Evolutionary conservation across 2,888 invertebrate genomes (phyloP), one percentile per base, ranked within the genome.

Genomic region (Coecobrya sp.): DNA sequence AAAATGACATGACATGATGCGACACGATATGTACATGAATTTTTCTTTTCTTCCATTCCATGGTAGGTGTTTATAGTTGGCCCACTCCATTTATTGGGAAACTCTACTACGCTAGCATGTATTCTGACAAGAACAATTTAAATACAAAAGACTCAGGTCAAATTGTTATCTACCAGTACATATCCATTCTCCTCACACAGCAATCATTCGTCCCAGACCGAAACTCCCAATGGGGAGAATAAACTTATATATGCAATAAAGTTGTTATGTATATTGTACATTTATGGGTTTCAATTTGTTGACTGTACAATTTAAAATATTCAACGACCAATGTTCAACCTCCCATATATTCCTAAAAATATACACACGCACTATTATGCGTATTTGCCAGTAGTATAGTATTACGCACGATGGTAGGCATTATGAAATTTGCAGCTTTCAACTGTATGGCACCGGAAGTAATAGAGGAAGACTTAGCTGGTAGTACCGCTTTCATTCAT

Each of bases 1-100:
- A 27, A 25, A 25, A 19, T 68, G 86, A 86, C 70, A 36, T 86
- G 49, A 70, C 68, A 52, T 59, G 82, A 36, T 65, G 65, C n/a
- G 1, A 13, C 4, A 16, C 22, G 13, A 22, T 1, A 59, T 2
- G 2, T 59, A 55, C n/a, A n/a, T n/a, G n/a, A n/a, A 1, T 1
- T 5, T 19, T 5, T 5, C 59, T 59, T n/a, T 59, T 3, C 19
- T 59, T 11, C 19, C 19, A 2, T 59, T 19, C 19, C 19, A 1
- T 1, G 1, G 10, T 49, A 7, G 49, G 3, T 49, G 11, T 49
- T 49, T 49, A 49, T 49, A 49, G 49, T 13, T 1, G 49, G 10
- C 5, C 65, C 65, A 27, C 65, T 27, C 65, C 65, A 68, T 68
- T 68, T 68, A 68, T 27, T 27, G 11, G 0, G 16, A 68, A 68